These are phyloP conservation scores for Nemopilema nomurai DNA, from an alignment of 30 jellyfish, hydroid and myxozoan genomes.

Conservation along the genomic window DNA sequence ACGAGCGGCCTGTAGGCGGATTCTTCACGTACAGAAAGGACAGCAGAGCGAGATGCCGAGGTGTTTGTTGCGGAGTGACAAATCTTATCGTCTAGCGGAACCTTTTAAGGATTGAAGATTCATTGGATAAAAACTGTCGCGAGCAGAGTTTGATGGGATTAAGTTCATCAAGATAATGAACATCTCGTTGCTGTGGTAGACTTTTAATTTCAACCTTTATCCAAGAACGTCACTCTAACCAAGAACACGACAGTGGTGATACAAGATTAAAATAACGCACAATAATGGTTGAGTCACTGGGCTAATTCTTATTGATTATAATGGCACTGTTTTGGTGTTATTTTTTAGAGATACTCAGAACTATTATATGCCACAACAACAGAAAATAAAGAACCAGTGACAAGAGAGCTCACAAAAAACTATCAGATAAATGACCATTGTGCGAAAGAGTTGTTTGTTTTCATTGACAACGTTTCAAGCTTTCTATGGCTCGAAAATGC, in stretches of 20 bases:
- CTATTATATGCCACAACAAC: not conserved
- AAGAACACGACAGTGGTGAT: constrained; percentile 12
- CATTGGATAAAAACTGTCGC: constrained; percentile 40
- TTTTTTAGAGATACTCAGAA: not conserved
- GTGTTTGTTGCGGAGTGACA: constrained; percentile 28
- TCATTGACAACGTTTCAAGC: too few relatives aligned
- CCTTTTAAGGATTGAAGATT: constrained; percentile 13
- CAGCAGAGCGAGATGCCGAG: constrained; percentile 4
- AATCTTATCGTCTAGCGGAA: constrained; percentile 40
- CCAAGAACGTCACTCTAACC: constrained; percentile 47
- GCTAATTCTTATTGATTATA: constrained; percentile 19
- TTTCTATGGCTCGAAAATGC: too few relatives aligned
- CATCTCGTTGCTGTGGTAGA: constrained; percentile 31
- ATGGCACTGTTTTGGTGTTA: constrained; percentile 23
- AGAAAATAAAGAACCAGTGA: not conserved
- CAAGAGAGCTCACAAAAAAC: not conserved
- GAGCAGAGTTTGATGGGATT: constrained; percentile 26
- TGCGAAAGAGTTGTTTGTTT: not conserved
- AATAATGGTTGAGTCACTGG: constrained; percentile 8
- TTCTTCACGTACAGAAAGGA: not conserved
- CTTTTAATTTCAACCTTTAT: constrained; percentile 24
- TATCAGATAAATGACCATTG: not conserved
- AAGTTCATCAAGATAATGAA: constrained; percentile 39
- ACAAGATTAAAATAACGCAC: not conserved
- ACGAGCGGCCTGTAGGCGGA: not conserved